Conservation (phyloP, 2,888 invertebrate species). For the Lochmaea capreae region DNA sequence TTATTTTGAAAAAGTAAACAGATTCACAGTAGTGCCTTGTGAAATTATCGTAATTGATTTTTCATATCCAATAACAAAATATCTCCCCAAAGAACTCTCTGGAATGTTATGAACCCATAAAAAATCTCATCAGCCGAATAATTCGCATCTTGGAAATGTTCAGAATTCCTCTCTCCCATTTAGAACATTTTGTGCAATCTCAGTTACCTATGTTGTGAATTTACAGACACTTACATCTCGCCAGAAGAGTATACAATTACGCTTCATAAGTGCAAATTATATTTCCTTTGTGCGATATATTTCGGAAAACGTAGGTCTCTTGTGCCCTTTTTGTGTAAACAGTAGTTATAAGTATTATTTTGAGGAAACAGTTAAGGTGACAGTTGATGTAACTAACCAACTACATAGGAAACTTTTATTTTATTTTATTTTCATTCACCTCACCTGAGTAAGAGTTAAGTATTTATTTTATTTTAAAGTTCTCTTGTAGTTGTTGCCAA, state of each 20-base stretch:
- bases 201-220: not conserved
- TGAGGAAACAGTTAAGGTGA: too few species aligned
- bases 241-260: conserved; percentile 2
- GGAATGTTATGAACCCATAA: not conserved
- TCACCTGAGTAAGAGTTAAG: too few species aligned
- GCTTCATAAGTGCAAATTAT: not conserved
- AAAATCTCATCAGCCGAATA: not conserved
- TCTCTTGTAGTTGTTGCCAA: too few species aligned
- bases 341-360: too few species aligned
- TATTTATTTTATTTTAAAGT: too few species aligned
- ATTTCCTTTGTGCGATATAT: not conserved
- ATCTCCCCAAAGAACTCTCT: not conserved
- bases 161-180: not conserved
- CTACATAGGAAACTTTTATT: too few species aligned
- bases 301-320: not conserved
- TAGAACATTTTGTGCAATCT: not conserved
- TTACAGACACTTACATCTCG: not conserved
- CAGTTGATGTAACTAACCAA: too few species aligned
- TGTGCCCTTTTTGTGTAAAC: too few species aligned
- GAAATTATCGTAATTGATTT: too few species aligned
- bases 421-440: too few species aligned
- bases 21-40: too few species aligned
- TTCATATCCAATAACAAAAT: not conserved
- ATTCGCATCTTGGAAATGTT: not conserved
- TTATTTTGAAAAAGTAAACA: too few species aligned